phyloP scores from a whole-genome alignment of 2,797 vertebrate species.

The Eulemur mongoz region DNA sequence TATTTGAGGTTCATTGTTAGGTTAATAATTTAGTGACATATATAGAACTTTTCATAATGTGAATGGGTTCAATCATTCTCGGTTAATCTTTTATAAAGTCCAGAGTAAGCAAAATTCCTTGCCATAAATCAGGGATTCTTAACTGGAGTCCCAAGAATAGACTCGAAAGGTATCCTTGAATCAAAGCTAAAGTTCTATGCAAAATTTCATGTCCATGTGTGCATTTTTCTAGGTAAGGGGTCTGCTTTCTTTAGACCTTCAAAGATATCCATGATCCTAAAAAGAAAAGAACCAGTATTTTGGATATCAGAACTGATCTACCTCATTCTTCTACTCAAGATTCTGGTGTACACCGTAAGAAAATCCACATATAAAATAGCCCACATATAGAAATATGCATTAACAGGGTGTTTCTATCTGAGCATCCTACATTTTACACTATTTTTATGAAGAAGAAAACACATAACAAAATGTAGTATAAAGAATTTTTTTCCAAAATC shows the following conservation, averaged over 20 bases:
- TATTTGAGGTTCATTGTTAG: background rate
- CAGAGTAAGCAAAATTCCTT: background rate
- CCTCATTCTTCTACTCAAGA: background rate
- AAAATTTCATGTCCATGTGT: background rate
- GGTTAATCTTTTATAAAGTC: background rate
- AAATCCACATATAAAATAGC: background rate
- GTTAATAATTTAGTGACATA: background rate
- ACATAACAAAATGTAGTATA: background rate
- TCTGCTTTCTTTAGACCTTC: background rate
- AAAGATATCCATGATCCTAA: background rate
- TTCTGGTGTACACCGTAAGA: background rate
- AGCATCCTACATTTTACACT: background rate
- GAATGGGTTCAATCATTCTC: background rate
- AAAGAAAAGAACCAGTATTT: background rate
- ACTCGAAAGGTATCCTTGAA: background rate
- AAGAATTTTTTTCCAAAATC: background rate
- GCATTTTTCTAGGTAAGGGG: background rate
- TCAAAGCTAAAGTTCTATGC: background rate
- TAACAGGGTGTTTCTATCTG: background rate
- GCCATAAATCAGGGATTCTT: background rate
- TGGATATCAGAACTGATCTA: background rate
- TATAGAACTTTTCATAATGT: background rate
- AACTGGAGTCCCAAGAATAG: background rate
- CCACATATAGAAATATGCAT: background rate
- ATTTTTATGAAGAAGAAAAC: constrained; percentile 49